Conservation (phyloP, 2,113 vertebrate genomes). For the Craseonycteris thonglongyai region DNA sequence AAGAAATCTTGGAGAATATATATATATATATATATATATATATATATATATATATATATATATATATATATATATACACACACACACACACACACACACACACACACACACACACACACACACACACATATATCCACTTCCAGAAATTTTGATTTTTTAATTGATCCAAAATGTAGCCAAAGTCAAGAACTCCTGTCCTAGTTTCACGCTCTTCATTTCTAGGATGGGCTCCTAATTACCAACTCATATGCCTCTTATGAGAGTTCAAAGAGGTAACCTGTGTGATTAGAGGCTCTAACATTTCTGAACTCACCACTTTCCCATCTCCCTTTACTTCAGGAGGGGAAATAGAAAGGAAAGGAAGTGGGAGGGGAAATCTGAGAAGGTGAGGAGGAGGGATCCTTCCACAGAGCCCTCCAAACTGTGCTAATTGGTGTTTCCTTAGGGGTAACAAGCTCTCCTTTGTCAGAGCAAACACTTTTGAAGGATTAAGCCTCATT, state of each 20-base stretch:
- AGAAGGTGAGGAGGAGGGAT: neutral
- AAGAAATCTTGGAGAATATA: neutral
- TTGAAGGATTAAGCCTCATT: slow-evolving; percentile 41
- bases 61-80: too few relatives aligned
- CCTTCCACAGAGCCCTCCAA: neutral
- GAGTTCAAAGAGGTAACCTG: neutral
- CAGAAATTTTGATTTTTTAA: neutral
- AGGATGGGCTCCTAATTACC: neutral
- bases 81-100: too few relatives aligned
- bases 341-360: neutral
- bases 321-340: neutral
- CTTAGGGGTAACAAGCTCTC: slow-evolving; percentile 34
- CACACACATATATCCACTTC: neutral
- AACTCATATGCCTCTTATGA: neutral
- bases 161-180: neutral
- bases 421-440: slow-evolving; percentile 1
- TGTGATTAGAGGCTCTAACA: neutral
- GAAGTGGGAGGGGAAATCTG: too few relatives aligned
- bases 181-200: neutral
- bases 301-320: neutral
- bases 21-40: too few relatives aligned
- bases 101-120: too few relatives aligned
- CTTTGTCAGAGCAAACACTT: slow-evolving; percentile 43
- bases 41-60: too few relatives aligned
- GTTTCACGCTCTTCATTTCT: neutral